phyloP scores from a whole-genome alignment of 2,888 invertebrate species.

The Silvanus unidentatus region DNA sequence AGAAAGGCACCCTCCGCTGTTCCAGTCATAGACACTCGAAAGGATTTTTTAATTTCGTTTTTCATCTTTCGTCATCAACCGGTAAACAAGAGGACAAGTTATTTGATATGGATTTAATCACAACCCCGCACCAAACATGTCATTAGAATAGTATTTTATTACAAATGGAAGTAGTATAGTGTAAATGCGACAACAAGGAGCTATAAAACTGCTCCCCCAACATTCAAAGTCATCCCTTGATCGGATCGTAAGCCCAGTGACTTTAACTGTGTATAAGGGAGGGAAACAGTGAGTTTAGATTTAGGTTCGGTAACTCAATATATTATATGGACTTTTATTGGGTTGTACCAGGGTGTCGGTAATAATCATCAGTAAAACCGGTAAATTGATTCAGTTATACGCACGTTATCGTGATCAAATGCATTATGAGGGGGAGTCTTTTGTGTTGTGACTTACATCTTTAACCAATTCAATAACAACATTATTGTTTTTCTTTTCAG shows the following conservation, averaged over 20 bases:
- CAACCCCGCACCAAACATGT: slow-evolving; percentile 22
- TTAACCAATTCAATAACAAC: neutral
- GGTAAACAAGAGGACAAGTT: no score
- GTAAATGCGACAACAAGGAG: slow-evolving; percentile 34
- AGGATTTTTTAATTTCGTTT: no score
- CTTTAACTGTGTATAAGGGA: slow-evolving; percentile 12
- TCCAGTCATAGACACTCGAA: no score
- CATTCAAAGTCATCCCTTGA: slow-evolving; percentile 23
- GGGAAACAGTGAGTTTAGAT: slow-evolving; percentile 7
- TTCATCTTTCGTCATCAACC: no score
- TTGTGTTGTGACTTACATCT: no score
- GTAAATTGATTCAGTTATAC: slow-evolving; percentile 43
- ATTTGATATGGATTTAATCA: no score
- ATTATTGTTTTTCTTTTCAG: slow-evolving; percentile 22
- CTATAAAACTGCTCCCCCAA: slow-evolving; percentile 32
- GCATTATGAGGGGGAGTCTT: neutral
- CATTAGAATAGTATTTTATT: slow-evolving; percentile 30
- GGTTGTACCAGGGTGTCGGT: slow-evolving; percentile 43
- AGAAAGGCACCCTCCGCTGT: neutral
- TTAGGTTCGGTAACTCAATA: slow-evolving; percentile 39
- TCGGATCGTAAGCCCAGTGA: slow-evolving; percentile 13
- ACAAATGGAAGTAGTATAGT: slow-evolving; percentile 30
- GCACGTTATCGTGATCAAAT: slow-evolving; percentile 1
- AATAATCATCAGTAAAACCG: slow-evolving; percentile 41
- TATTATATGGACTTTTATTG: slow-evolving; percentile 48